A percentile compares a stretch with the other conserved stretches of the same genome.
Evolutionary conservation across 2,113 vertebrate species (phyloP).

Genomic region (Protomyctophum bolini): DNA sequence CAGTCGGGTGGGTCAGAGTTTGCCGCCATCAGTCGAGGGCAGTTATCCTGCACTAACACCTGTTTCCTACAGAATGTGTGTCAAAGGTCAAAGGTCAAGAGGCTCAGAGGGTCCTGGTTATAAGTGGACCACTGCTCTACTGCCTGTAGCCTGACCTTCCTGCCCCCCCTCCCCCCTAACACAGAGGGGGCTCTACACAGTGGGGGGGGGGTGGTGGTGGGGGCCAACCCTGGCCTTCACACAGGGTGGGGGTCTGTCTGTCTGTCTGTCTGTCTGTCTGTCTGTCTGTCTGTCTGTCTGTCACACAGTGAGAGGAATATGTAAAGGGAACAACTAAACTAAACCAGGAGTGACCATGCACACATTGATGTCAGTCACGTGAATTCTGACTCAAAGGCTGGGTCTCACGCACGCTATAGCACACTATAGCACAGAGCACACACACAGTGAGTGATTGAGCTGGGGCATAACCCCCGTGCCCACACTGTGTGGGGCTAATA

Average conservation of each 20-base stretch:
- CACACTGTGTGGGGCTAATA: slow-evolving; percentile 76
- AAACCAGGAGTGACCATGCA: slow-evolving; percentile 70
- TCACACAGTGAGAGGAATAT: slow-evolving; percentile 64
- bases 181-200: background rate
- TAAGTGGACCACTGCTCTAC: slow-evolving; percentile 50
- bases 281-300: slow-evolving; percentile 56
- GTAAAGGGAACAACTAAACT: slow-evolving; percentile 69
- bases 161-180: slow-evolving; percentile 22
- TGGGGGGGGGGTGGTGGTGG: too few species aligned
- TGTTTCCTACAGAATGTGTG: slow-evolving; percentile 52
- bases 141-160: slow-evolving; percentile 44
- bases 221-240: too few species aligned
- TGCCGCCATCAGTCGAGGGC: slow-evolving; percentile 16
- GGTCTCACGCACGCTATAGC: background rate
- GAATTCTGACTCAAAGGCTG: slow-evolving; percentile 52
- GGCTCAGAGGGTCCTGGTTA: slow-evolving; percentile 28
- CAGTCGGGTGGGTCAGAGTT: slow-evolving; percentile 23
- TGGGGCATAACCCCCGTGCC: slow-evolving; percentile 61
- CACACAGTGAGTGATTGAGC: slow-evolving; percentile 68
- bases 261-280: slow-evolving; percentile 18
- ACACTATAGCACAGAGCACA: background rate
- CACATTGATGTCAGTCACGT: slow-evolving; percentile 75
- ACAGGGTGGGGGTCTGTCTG: too few species aligned
- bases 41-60: slow-evolving; percentile 54
- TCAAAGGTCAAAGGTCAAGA: slow-evolving; percentile 57